Conservation (phyloP, 2,888 invertebrate species). For the Pediacus dermestoides region DNA sequence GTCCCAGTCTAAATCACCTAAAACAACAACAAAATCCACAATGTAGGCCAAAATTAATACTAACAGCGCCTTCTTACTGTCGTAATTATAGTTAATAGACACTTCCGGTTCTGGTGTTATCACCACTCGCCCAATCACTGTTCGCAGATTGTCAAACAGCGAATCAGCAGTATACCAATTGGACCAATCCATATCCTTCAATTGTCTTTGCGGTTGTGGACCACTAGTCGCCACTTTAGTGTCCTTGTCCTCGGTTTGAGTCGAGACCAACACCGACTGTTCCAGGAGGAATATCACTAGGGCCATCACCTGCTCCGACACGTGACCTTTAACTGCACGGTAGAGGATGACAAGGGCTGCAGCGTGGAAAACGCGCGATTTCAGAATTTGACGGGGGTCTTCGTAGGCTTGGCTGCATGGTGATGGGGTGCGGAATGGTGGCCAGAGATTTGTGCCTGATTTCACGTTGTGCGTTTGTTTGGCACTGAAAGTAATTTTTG, state of each 20-base stretch:
- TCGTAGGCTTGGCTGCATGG: constrained; percentile 61
- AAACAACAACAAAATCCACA: constrained; percentile 13
- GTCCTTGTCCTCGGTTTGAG: constrained; percentile 47
- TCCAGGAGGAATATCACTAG: constrained; percentile 83
- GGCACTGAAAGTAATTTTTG: constrained; percentile 32
- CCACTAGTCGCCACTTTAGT: constrained; percentile 49
- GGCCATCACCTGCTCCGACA: constrained; percentile 86
- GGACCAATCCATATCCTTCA: constrained; percentile 56
- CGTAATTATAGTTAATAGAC: constrained; percentile 58
- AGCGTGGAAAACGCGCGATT: constrained; percentile 64
- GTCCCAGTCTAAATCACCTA: constrained; percentile 75
- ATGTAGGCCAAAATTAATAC: constrained; percentile 2
- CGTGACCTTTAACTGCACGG: constrained; percentile 73
- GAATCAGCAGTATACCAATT: constrained; percentile 72
- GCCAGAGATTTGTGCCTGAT: constrained; percentile 59
- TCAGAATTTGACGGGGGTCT: constrained; percentile 63
- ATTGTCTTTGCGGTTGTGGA: constrained; percentile 27
- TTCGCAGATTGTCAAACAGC: constrained; percentile 72
- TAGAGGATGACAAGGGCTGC: constrained; percentile 78
- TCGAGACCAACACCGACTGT: constrained; percentile 63
- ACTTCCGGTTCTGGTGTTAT: constrained; percentile 58
- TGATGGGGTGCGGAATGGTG: constrained; percentile 73
- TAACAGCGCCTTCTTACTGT: constrained; percentile 52
- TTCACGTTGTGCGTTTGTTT: constrained; percentile 43
- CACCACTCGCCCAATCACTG: constrained; percentile 62